These are phyloP conservation scores for Drosophila birchii DNA, from an alignment of 2,888 invertebrate species.

Conservation along the genomic window DNA sequence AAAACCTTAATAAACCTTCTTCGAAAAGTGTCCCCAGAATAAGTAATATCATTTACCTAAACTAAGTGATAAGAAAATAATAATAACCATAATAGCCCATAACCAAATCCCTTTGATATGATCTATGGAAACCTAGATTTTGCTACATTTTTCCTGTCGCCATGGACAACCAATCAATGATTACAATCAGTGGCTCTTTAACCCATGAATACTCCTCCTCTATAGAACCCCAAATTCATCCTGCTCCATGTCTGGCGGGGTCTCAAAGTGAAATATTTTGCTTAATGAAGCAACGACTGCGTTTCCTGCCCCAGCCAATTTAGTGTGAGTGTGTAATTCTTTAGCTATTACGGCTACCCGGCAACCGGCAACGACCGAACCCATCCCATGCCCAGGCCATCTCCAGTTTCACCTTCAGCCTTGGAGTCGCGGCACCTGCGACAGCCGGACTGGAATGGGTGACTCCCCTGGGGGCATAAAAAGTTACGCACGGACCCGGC, in stretches of 20 bases:
- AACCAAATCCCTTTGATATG: constrained; percentile 1
- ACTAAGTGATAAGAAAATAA: constrained; percentile 8
- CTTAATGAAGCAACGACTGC: constrained; percentile 82
- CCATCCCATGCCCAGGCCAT: constrained; percentile 2
- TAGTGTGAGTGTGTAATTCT: constrained; percentile 84
- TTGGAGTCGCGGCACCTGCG: constrained; percentile 63
- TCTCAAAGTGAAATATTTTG: constrained; percentile 75
- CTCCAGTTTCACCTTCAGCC: constrained; percentile 38
- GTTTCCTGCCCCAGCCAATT: constrained; percentile 83
- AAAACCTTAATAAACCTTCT: background rate
- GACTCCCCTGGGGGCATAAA: constrained; percentile 55
- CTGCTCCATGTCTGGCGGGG: constrained; percentile 46
- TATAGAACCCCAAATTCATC: constrained; percentile 1
- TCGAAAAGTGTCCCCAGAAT: background rate
- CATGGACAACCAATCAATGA: constrained; percentile 39
- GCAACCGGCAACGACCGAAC: constrained; percentile 5
- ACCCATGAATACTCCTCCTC: constrained; percentile 1
- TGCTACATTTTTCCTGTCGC: constrained; percentile 2
- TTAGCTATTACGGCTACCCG: constrained; percentile 78
- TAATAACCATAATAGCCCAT: constrained; percentile 4
- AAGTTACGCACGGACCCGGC: constrained; percentile 67
- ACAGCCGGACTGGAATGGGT: constrained; percentile 49
- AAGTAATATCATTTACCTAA: background rate
- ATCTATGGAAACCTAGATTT: background rate
- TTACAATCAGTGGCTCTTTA: constrained; percentile 36